Evolutionary conservation across 2,888 invertebrate species (phyloP).

Genomic region (Calameuta filiformis): DNA sequence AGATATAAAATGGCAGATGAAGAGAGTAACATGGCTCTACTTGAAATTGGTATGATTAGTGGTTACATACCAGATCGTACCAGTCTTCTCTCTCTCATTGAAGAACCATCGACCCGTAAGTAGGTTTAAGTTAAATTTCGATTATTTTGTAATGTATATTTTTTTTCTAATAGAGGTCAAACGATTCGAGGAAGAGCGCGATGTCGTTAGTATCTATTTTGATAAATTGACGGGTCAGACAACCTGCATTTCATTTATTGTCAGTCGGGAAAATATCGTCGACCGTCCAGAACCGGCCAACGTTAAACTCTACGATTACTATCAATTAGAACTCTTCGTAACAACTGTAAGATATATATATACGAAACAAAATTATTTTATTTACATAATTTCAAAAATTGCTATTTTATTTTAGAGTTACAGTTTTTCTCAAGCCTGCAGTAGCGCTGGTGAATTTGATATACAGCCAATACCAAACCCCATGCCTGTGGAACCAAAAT

Average conservation of each 20-base stretch:
- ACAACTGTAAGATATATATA: conserved; percentile 66
- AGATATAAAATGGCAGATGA: conserved; percentile 64
- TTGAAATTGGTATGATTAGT: conserved; percentile 73
- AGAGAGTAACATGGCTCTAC: conserved; percentile 70
- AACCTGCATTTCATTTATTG: conserved; percentile 67
- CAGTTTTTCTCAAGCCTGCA: conserved; percentile 50
- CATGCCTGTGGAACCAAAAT: conserved; percentile 30
- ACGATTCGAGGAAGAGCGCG: conserved; percentile 68
- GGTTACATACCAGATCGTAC: conserved; percentile 73
- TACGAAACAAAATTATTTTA: not conserved
- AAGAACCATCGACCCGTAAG: conserved; percentile 65
- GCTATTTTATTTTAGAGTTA: conserved; percentile 47
- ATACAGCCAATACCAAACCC: conserved; percentile 34
- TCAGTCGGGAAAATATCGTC: conserved; percentile 66
- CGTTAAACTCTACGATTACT: conserved; percentile 74
- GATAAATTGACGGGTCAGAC: conserved; percentile 67
- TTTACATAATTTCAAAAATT: not conserved
- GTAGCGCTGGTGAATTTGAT: conserved; percentile 42
- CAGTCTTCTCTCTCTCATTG: conserved; percentile 69
- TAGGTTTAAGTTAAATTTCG: conserved; percentile 5
- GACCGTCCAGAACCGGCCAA: conserved; percentile 69
- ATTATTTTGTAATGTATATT: conserved; percentile 30
- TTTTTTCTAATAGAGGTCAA: conserved; percentile 63
- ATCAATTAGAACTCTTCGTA: conserved; percentile 70
- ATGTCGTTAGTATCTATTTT: conserved; percentile 69